Conservation (phyloP, 2,113 vertebrate species). For the Dicentrarchus labrax region DNA sequence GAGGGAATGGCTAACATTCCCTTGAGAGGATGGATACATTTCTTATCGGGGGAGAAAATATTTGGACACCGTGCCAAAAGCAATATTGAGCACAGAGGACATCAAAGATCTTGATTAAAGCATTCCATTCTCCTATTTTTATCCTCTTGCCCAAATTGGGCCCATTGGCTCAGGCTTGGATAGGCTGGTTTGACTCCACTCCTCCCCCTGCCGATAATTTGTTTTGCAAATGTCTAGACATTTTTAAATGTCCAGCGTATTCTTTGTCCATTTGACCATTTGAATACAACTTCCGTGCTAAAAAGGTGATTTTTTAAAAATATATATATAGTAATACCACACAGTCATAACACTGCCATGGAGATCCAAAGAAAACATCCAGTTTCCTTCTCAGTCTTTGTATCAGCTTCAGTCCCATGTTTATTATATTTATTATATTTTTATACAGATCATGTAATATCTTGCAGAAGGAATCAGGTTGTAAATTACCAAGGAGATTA, state of each 20-base stretch:
- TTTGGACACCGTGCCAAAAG: slow-evolving; percentile 73
- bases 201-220: slow-evolving; percentile 21
- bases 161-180: slow-evolving; percentile 61
- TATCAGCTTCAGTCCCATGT: not conserved
- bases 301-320: not conserved
- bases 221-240: slow-evolving; percentile 62
- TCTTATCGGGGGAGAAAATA: slow-evolving; percentile 77
- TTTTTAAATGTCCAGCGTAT: slow-evolving; percentile 29
- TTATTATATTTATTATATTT: not conserved
- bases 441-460: not conserved
- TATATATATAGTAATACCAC: not conserved
- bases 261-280: slow-evolving; percentile 13
- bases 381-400: not conserved
- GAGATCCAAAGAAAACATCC: slow-evolving; percentile 7
- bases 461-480: not conserved
- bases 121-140: slow-evolving; percentile 82
- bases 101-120: slow-evolving; percentile 82
- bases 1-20: slow-evolving; percentile 62
- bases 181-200: slow-evolving; percentile 9
- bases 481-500: slow-evolving; percentile 1
- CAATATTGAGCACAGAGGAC: slow-evolving; percentile 67
- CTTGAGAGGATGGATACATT: slow-evolving; percentile 62
- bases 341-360: not conserved
- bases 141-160: slow-evolving; percentile 70
- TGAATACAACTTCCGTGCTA: not conserved